These are phyloP conservation scores for Drosophila mimica DNA, from an alignment of 2,888 invertebrate species.

Conservation along the genomic window DNA sequence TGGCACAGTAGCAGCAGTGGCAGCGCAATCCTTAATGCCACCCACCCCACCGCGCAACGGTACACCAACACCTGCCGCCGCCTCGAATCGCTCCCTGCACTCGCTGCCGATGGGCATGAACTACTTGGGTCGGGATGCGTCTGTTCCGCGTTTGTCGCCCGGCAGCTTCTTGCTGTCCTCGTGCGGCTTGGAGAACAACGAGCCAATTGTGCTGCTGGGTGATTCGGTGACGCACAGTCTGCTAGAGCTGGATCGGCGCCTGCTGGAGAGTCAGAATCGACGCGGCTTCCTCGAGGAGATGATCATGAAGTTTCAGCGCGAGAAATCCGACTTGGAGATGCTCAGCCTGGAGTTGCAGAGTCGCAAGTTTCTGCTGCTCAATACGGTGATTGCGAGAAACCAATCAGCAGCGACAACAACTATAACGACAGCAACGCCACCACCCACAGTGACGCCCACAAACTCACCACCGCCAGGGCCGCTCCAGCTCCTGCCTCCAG, in stretches of 20 bases:
- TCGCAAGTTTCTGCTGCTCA: slow-evolving; percentile 81
- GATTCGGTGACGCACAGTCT: slow-evolving; percentile 74
- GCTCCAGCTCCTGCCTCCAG: slow-evolving; percentile 3
- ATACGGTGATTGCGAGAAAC: slow-evolving; percentile 59
- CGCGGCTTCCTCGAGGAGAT: slow-evolving; percentile 83
- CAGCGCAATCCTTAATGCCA: slow-evolving; percentile 29
- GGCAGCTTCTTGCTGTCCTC: slow-evolving; percentile 10
- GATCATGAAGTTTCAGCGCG: slow-evolving; percentile 83
- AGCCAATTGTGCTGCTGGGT: slow-evolving; percentile 58
- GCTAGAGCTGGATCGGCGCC: slow-evolving; percentile 82
- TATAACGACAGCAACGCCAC: neutral
- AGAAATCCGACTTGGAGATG: slow-evolving; percentile 82
- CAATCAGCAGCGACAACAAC: neutral
- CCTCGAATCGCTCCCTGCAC: slow-evolving; percentile 4
- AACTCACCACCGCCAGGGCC: no score
- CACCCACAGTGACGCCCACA: no score
- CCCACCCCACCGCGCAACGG: slow-evolving; percentile 45
- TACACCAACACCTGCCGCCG: slow-evolving; percentile 6
- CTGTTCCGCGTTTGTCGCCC: slow-evolving; percentile 28
- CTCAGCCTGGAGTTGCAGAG: slow-evolving; percentile 81
- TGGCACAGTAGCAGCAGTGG: neutral
- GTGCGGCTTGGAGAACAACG: slow-evolving; percentile 42
- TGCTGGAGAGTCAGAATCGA: slow-evolving; percentile 83
- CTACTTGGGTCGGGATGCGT: slow-evolving; percentile 37
- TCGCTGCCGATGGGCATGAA: slow-evolving; percentile 31